A percentile compares a stretch with the other conserved stretches of the same genome.
phyloP scores from a whole-genome alignment of 2,113 vertebrate genomes.

The Lagopus muta region DNA sequence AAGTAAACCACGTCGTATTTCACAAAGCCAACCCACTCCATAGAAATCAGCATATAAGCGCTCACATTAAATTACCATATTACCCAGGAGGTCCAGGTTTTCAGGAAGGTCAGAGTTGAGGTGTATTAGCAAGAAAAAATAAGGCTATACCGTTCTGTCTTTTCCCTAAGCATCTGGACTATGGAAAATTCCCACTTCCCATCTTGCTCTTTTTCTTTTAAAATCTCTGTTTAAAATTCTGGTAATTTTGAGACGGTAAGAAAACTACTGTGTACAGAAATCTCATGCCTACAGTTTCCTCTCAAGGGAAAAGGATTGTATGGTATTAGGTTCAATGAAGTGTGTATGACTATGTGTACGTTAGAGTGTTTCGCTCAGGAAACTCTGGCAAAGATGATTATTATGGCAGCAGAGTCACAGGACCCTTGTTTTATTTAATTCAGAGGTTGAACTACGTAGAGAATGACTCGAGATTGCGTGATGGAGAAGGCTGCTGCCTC shows the following conservation, averaged over 20 bases:
- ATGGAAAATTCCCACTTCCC: constrained; percentile 35
- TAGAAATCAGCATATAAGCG: constrained; percentile 50
- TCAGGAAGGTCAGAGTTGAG: constrained; percentile 70
- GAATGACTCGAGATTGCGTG: neutral
- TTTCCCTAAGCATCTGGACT: neutral
- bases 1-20: constrained; percentile 73
- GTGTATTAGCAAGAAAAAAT: constrained; percentile 66
- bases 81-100: constrained; percentile 65
- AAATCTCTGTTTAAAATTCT: neutral
- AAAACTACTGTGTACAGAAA: neutral
- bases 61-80: constrained; percentile 69
- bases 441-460: neutral
- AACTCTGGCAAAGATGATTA: neutral
- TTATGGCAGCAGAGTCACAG: neutral
- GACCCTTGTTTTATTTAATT: neutral
- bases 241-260: neutral
- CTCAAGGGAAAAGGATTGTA: neutral
- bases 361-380: neutral
- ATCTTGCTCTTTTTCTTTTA: neutral
- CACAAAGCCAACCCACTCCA: constrained; percentile 54
- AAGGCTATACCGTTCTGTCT: neutral
- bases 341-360: neutral
- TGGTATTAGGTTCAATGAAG: neutral
- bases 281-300: neutral
- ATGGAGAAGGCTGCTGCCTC: neutral